These are phyloP conservation scores for Acrocephalus arundinaceus DNA, from an alignment of 2,113 vertebrate species.

Conservation along the genomic window DNA sequence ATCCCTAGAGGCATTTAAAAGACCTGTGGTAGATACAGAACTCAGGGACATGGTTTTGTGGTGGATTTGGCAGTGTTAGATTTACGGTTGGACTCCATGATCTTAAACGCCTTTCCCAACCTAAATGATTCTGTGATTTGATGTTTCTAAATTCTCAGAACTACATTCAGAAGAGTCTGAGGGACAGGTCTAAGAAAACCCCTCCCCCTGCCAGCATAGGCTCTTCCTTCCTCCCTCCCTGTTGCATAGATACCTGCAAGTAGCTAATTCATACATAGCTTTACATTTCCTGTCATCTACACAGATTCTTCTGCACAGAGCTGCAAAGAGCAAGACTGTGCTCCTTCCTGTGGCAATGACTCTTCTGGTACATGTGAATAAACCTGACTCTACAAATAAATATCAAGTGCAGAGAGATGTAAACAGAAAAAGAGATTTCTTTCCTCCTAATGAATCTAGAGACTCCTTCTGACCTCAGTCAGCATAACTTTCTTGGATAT, in stretches of 20 bases:
- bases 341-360: background rate
- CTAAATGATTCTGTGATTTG: background rate
- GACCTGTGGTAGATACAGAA: rapidly evolving
- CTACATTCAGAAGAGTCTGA: background rate
- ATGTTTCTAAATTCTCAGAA: background rate
- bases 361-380: rapidly evolving
- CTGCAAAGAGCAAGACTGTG: background rate
- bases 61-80: background rate
- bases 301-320: background rate
- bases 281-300: background rate
- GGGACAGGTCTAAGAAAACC: background rate
- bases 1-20: background rate
- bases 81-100: rapidly evolving
- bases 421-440: background rate
- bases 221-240: background rate
- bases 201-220: background rate
- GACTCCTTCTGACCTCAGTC: background rate
- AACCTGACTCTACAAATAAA: background rate
- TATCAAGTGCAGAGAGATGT: background rate
- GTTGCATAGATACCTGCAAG: background rate
- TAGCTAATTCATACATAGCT: rapidly evolving
- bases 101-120: background rate
- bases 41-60: background rate
- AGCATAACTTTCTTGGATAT: background rate
- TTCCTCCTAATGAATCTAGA: background rate